These are phyloP conservation scores for Eupithecia dodoneata DNA, from an alignment of 2,888 invertebrate species.

Conservation along the genomic window DNA sequence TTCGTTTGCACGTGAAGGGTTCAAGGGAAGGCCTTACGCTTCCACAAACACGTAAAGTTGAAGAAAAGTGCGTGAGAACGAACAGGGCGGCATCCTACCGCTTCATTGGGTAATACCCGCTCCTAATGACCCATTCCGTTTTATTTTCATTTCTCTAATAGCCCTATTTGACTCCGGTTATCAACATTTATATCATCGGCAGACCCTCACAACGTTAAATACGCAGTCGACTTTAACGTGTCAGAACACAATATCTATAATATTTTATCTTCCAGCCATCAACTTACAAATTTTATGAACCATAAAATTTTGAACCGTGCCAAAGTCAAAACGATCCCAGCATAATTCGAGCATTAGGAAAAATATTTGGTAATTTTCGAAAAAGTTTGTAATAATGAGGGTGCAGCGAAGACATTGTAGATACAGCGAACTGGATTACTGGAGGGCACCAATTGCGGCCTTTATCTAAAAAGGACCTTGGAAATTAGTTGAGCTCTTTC, in stretches of 20 bases:
- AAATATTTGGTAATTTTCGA: constrained; percentile 44
- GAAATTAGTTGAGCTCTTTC: constrained; percentile 70
- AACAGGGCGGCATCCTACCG: constrained; percentile 65
- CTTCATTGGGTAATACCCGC: constrained; percentile 56
- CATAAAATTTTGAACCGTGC: constrained; percentile 43
- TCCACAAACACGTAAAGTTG: constrained; percentile 59
- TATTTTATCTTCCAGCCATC: constrained; percentile 56
- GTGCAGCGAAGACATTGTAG: constrained; percentile 44
- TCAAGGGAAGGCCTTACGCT: constrained; percentile 62
- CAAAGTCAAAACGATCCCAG: constrained; percentile 45
- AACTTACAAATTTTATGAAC: constrained; percentile 49
- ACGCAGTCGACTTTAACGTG: constrained; percentile 60
- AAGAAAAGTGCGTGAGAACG: constrained; percentile 70
- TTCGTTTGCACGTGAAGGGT: constrained; percentile 61
- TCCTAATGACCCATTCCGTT: constrained; percentile 68
- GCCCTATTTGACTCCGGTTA: constrained; percentile 63
- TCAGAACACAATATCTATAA: constrained; percentile 62
- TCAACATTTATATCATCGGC: constrained; percentile 67
- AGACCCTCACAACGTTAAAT: constrained; percentile 60
- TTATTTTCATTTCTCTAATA: constrained; percentile 67
- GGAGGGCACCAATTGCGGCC: constrained; percentile 65
- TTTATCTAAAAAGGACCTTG: constrained; percentile 69
- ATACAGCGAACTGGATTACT: constrained; percentile 60
- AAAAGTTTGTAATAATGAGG: constrained; percentile 46
- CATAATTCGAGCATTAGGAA: constrained; percentile 43